Evolutionary conservation across 2,888 invertebrate species (phyloP).

Genomic region (Diloba caeruleocephala): DNA sequence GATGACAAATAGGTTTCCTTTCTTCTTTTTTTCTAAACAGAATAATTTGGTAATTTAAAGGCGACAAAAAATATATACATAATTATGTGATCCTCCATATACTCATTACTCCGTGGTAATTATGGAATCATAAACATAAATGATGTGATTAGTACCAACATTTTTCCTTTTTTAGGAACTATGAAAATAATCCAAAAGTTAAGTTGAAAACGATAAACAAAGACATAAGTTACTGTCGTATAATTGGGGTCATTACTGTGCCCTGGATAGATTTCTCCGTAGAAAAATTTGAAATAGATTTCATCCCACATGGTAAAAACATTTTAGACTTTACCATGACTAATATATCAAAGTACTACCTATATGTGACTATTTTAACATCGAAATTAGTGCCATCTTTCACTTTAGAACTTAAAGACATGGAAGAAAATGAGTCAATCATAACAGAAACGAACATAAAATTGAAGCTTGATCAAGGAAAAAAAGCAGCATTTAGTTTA

Average conservation of each 20-base stretch:
- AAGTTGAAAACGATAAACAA: conserved; percentile 74
- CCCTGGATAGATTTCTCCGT: conserved; percentile 79
- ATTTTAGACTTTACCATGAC: conserved; percentile 74
- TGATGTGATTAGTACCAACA: neutral
- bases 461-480: conserved; percentile 70
- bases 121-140: neutral
- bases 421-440: conserved; percentile 62
- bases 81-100: too few species aligned
- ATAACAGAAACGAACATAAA: conserved; percentile 72
- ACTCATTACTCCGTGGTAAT: neutral
- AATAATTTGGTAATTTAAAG: too few species aligned
- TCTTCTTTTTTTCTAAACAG: too few species aligned
- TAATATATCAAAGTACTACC: conserved; percentile 79
- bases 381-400: conserved; percentile 76
- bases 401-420: conserved; percentile 62
- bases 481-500: conserved; percentile 62
- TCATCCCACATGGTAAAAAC: conserved; percentile 59
- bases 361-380: conserved; percentile 71
- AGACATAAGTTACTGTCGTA: conserved; percentile 78
- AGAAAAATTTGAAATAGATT: conserved; percentile 79
- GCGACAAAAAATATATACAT: too few species aligned
- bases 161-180: conserved; percentile 66
- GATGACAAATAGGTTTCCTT: too few species aligned
- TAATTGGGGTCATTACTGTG: conserved; percentile 79
- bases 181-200: conserved; percentile 76